Percentiles rank a stretch among this genome's conserved stretches.
Conservation (phyloP, 92 coral and sea anemone species). For the Nematostella vectensis region DNA sequence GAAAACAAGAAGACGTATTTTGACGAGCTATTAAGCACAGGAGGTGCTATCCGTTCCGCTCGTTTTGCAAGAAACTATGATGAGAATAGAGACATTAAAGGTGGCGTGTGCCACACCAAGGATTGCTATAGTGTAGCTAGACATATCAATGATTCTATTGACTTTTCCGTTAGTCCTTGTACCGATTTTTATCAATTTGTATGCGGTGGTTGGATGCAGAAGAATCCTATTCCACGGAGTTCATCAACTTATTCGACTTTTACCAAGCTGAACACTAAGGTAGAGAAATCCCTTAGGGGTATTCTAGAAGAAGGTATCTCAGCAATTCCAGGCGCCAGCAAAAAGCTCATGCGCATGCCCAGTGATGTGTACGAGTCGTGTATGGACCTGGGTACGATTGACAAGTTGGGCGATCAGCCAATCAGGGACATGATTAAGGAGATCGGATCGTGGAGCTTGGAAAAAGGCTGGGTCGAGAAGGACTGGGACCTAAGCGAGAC, state of each 20-base stretch:
- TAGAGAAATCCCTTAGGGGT: conserved; percentile 60
- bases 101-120: conserved; percentile 49
- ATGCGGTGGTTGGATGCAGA: conserved; percentile 93
- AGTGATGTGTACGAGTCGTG: conserved; percentile 75
- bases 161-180: conserved; percentile 75
- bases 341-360: conserved; percentile 57
- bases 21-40: conserved; percentile 94
- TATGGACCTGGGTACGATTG: conserved; percentile 62
- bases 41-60: conserved; percentile 92
- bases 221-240: conserved; percentile 85
- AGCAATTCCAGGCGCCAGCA: conserved; percentile 23
- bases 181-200: conserved; percentile 74
- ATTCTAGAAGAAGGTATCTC: conserved; percentile 49
- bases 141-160: conserved; percentile 68
- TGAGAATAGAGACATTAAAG: conserved; percentile 12
- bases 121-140: conserved; percentile 72
- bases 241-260: conserved; percentile 91
- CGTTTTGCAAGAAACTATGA: conserved; percentile 37
- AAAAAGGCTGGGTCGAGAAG: conserved; percentile 67
- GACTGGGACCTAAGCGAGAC: conserved; percentile 58
- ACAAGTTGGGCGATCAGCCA: conserved; percentile 53
- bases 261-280: conserved; percentile 80
- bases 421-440: conserved; percentile 60
- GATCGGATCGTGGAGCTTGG: conserved; percentile 66
- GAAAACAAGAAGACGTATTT: conserved; percentile 84